Conservation (phyloP, 1,140 invertebrate genomes). For the Phthorimaea operculella region DNA sequence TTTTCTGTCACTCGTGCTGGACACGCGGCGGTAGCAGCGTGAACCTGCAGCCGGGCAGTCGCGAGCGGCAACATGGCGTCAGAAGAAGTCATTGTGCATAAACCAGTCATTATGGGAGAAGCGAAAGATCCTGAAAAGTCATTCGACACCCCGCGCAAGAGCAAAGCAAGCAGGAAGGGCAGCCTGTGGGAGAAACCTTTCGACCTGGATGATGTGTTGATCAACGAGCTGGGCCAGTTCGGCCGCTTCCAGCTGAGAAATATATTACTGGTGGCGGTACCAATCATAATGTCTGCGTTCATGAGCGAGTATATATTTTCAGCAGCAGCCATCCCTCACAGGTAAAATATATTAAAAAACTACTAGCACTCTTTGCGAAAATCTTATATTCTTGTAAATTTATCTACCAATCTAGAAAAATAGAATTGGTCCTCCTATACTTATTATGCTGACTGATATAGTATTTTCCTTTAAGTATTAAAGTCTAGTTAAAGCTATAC, state of each 20-base stretch:
- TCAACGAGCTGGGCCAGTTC: slow-evolving; percentile 49
- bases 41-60: too few species aligned
- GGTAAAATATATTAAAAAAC: slow-evolving; percentile 23
- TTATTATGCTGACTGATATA: too few species aligned
- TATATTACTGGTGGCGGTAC: slow-evolving; percentile 35
- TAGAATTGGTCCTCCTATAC: too few species aligned
- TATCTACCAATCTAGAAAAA: too few species aligned
- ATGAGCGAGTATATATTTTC: slow-evolving; percentile 53
- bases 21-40: too few species aligned
- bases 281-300: slow-evolving; percentile 43
- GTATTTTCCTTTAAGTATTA: too few species aligned
- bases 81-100: too few species aligned
- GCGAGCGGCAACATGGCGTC: too few species aligned
- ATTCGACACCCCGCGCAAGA: background rate
- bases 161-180: background rate
- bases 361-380: background rate
- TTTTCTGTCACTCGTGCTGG: too few species aligned
- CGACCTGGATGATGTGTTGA: slow-evolving; percentile 41
- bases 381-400: background rate
- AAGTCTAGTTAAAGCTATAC: too few species aligned
- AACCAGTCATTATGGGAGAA: too few species aligned
- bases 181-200: slow-evolving; percentile 18
- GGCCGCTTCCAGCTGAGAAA: slow-evolving; percentile 38
- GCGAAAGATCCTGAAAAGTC: too few species aligned
- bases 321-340: slow-evolving; percentile 44